Evolutionary conservation across 2,797 vertebrate genomes (phyloP).

Genomic region (Epinephelus awoara): DNA sequence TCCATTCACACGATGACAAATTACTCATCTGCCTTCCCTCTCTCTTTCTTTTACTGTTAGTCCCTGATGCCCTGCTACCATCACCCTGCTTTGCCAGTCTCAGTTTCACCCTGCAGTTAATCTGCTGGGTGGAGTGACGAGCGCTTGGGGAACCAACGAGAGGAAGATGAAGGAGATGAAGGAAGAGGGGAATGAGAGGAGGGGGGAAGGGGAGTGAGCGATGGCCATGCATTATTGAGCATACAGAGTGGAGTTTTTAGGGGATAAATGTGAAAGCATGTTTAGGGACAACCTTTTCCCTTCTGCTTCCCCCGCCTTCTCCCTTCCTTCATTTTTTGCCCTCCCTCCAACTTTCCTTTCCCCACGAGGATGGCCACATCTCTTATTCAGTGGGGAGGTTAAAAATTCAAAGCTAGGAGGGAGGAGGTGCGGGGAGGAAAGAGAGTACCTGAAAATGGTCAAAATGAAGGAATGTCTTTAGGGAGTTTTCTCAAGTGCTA

Average conservation of each 20-base stretch:
- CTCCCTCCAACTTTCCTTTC: constrained; percentile 70
- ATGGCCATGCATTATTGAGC: constrained; percentile 85
- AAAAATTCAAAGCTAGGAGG: constrained; percentile 85
- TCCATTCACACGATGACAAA: constrained; percentile 70
- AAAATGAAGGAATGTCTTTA: constrained; percentile 84
- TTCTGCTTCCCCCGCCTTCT: constrained; percentile 60
- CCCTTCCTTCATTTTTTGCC: constrained; percentile 68
- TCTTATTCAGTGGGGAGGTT: constrained; percentile 87
- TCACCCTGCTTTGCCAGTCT: constrained; percentile 71
- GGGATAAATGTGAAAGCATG: constrained; percentile 85
- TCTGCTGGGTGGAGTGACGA: constrained; percentile 76
- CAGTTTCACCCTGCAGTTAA: constrained; percentile 78
- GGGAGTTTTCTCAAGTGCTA: constrained; percentile 84
- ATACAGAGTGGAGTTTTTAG: constrained; percentile 84
- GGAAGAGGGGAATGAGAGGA: constrained; percentile 54
- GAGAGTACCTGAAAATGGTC: constrained; percentile 84
- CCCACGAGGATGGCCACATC: constrained; percentile 78
- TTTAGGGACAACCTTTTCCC: constrained; percentile 81
- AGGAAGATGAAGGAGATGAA: constrained; percentile 74
- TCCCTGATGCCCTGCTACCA: constrained; percentile 65
- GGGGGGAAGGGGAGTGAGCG: constrained; percentile 52
- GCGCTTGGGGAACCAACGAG: constrained; percentile 66
- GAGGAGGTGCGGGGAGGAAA: constrained; percentile 59
- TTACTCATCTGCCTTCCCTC: constrained; percentile 61
- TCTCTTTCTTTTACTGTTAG: constrained; percentile 47